These are phyloP conservation scores for Eilema caniola DNA, from an alignment of 2,888 invertebrate genomes.

Conservation along the genomic window DNA sequence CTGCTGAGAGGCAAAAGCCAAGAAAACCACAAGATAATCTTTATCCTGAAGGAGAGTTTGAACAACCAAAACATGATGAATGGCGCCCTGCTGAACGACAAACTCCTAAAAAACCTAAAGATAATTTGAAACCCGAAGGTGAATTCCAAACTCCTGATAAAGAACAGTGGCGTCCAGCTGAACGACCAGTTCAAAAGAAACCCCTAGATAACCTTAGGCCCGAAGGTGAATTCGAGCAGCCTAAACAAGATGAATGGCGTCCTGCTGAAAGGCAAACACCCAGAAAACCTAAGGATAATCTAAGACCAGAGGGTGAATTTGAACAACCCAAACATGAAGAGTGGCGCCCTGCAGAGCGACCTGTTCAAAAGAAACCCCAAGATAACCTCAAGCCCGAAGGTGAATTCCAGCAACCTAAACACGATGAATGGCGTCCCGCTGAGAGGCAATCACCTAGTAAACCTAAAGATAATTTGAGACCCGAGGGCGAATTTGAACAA, in stretches of 20 bases:
- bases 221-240: slow-evolving; percentile 84
- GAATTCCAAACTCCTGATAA: slow-evolving; percentile 68
- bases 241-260: slow-evolving; percentile 71
- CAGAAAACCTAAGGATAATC: slow-evolving; percentile 84
- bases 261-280: slow-evolving; percentile 78
- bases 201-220: slow-evolving; percentile 83
- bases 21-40: slow-evolving; percentile 81
- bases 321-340: slow-evolving; percentile 69
- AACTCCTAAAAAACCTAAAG: slow-evolving; percentile 72
- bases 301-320: slow-evolving; percentile 86
- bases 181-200: slow-evolving; percentile 67
- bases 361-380: slow-evolving; percentile 67
- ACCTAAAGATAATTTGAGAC: slow-evolving; percentile 79
- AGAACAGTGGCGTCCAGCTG: slow-evolving; percentile 67
- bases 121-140: slow-evolving; percentile 66
- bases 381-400: slow-evolving; percentile 84
- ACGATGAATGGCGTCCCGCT: slow-evolving; percentile 73
- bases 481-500: slow-evolving; percentile 81
- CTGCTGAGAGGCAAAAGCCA: slow-evolving; percentile 8
- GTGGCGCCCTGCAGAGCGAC: slow-evolving; percentile 75
- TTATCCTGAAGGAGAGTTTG: slow-evolving; percentile 80
- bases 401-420: slow-evolving; percentile 78
- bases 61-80: slow-evolving; percentile 69
- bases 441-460: slow-evolving; percentile 71
- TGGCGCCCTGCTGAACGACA: slow-evolving; percentile 73